phyloP scores from a whole-genome alignment of 2,797 vertebrate genomes.

The Agapornis canus region DNA sequence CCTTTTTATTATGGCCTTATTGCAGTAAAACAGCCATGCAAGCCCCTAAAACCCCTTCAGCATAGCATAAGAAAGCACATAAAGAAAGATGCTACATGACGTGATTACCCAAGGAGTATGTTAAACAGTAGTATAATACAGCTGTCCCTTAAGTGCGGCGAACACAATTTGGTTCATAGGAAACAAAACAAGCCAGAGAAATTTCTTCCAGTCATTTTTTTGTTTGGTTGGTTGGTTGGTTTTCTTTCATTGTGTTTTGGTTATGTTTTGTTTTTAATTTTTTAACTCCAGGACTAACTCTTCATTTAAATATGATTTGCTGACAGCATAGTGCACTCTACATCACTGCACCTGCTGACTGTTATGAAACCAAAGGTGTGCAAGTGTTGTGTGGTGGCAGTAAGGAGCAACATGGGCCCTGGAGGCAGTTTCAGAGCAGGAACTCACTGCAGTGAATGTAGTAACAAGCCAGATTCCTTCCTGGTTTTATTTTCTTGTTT shows the following conservation, averaged over 20 bases:
- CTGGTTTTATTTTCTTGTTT: not conserved
- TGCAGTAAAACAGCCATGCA: not conserved
- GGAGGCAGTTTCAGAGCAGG: not conserved
- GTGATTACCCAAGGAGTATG: not conserved
- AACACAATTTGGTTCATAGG: not conserved
- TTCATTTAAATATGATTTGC: not conserved
- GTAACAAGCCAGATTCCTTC: not conserved
- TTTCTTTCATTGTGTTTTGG: not conserved
- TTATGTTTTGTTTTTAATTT: not conserved
- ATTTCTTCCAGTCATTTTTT: not conserved
- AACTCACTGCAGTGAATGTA: not conserved
- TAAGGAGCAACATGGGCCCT: not conserved
- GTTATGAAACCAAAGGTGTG: not conserved
- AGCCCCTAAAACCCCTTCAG: not conserved
- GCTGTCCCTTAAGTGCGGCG: accelerated
- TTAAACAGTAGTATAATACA: not conserved
- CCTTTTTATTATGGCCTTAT: not conserved
- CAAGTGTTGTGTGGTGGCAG: not conserved
- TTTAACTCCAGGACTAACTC: not conserved
- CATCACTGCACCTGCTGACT: not conserved
- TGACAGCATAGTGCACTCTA: not conserved
- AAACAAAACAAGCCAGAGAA: accelerated
- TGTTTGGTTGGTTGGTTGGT: accelerated
- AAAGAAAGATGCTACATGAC: not conserved
- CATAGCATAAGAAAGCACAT: accelerated